Percentiles rank a stretch among this genome's conserved stretches.
Conservation (phyloP, 2,113 vertebrate species). For the Macquaria ambigua region DNA sequence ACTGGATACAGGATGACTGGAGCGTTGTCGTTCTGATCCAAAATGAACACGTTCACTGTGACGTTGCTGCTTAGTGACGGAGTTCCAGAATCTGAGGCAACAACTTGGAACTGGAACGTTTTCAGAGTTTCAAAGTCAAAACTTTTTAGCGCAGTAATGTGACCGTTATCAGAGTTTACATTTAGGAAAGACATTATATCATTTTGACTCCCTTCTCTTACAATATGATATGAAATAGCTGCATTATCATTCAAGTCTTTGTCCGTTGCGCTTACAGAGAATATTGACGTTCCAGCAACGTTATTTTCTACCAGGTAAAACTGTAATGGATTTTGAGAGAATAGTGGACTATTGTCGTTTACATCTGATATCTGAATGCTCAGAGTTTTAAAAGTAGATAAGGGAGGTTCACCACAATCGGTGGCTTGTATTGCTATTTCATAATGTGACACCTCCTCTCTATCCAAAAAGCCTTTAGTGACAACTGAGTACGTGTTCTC, state of each 20-base stretch:
- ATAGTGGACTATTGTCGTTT: conserved; percentile 80
- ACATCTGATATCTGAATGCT: conserved; percentile 76
- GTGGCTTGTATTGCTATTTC: conserved; percentile 56
- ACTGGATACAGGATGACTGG: too few species aligned
- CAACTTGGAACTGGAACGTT: conserved; percentile 64
- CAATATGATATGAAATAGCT: conserved; percentile 67
- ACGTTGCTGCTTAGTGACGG: too few species aligned
- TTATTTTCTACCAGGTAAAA: conserved; percentile 81
- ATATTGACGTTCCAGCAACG: conserved; percentile 58
- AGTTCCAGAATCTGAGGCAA: too few species aligned
- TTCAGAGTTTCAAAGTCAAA: conserved; percentile 80
- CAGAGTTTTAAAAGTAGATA: conserved; percentile 64
- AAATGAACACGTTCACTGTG: too few species aligned
- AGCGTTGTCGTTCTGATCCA: too few species aligned
- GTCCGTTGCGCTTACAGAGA: conserved; percentile 74
- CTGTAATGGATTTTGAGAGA: conserved; percentile 51
- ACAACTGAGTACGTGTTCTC: conserved; percentile 70
- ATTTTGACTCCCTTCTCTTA: conserved; percentile 7
- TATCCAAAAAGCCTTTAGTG: too few species aligned
- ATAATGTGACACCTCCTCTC: too few species aligned
- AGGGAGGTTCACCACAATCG: too few species aligned
- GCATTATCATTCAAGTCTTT: conserved; percentile 74
- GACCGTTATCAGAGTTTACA: conserved; percentile 75
- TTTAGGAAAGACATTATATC: conserved; percentile 65
- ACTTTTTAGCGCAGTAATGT: conserved; percentile 67